Base-by-base conservation (phyloP, 2,797 vertebrate genomes). In the Schizopygopsis pylzovi region DNA sequence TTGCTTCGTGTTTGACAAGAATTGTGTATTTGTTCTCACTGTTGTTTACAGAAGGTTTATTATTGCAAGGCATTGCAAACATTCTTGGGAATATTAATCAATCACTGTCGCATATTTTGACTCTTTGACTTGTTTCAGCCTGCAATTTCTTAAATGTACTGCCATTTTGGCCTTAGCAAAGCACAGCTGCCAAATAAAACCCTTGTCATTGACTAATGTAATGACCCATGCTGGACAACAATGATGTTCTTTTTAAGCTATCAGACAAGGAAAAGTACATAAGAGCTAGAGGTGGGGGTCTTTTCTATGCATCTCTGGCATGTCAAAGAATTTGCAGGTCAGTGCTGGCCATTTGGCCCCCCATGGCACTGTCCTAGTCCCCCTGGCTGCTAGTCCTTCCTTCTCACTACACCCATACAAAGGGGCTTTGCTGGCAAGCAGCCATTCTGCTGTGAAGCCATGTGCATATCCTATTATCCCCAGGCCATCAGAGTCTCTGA, bases 241-340 rank as follows among this genome's bases (percentile, higher is more conserved):
- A 70, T 54, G 47, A 63, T 80, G 85, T 70, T 81, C 59, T 78
- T 82, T 87, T 84, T 41, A 75, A 72, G 68, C 28, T 56, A 45
- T 49, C 77, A 54, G 56, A 75, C 83, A 82, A 65, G 37, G 77
- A 79, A 82, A 73, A 67, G 63, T 83, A 89, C 84, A 71, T 90
- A 89, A 92, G 91, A 91, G 92, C 93, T 93, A 54, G 78, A 61
- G 18, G 37, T 91, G 54, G 63, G 81, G 91, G 91, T 91, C 91
- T 93, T 90, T 87, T 87, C 92, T 93, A 89, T 93, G 92, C 91
- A 94, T 95, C 94, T 94, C 93, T 93, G 93, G 93, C 91, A 94
- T 95, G 94, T 94, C 93, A 93, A 95, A 95, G 93, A 95, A 93
- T 93, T 95, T 94, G 91, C 91, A 94, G 94, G 94, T 95, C 95